Percentiles rank a stretch among this genome's conserved stretches.
Evolutionary conservation across 2,113 vertebrate genomes (phyloP).

Genomic region (Heterotilapia buettikoferi): DNA sequence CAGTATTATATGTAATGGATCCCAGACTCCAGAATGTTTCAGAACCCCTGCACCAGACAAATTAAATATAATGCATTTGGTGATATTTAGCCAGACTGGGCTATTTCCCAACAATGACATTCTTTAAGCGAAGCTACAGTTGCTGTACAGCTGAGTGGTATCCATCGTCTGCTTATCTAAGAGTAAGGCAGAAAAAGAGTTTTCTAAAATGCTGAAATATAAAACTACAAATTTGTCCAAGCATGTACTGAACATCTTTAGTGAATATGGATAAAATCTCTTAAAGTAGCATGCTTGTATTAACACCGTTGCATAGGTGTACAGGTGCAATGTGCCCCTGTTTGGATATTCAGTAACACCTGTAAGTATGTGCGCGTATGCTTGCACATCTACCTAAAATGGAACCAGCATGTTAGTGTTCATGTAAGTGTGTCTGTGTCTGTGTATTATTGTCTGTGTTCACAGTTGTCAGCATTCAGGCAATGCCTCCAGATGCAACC

Average conservation of each 20-base stretch:
- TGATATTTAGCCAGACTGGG: background rate
- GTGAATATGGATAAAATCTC: background rate
- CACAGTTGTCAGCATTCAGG: background rate
- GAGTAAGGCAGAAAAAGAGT: background rate
- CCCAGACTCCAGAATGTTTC: background rate
- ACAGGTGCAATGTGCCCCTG: background rate
- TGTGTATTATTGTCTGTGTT: background rate
- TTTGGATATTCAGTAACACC: background rate
- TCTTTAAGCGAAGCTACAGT: background rate
- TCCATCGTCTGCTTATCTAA: background rate
- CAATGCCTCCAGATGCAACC: background rate
- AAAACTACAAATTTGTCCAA: background rate
- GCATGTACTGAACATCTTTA: background rate
- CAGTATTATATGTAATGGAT: background rate
- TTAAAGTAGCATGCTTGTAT: background rate
- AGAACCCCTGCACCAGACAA: background rate
- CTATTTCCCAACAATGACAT: too few relatives aligned
- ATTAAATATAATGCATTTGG: background rate
- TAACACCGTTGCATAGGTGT: background rate
- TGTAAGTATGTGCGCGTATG: background rate
- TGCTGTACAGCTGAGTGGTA: background rate
- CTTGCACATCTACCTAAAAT: background rate
- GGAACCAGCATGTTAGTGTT: background rate
- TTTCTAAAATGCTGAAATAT: background rate
- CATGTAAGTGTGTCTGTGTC: background rate